Conservation (phyloP, 1,140 invertebrate genomes). For the Odontomachus brunneus region DNA sequence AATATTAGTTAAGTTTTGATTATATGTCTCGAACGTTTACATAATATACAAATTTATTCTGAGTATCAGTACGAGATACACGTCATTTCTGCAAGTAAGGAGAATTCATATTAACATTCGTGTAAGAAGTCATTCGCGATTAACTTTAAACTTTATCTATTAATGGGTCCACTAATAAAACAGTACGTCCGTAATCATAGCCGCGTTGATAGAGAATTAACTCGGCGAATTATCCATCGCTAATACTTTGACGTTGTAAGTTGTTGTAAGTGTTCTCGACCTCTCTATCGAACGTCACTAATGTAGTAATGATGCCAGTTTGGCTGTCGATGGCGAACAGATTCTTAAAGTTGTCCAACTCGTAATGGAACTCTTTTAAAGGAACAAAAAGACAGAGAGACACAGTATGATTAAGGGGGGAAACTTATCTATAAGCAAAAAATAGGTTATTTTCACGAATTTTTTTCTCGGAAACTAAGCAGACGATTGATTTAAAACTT, state of each 20-base stretch:
- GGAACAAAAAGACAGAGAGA: neutral
- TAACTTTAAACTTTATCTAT: slow-evolving; percentile 31
- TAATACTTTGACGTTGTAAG: slow-evolving; percentile 93
- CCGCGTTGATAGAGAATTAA: neutral
- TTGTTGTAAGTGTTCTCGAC: slow-evolving; percentile 91
- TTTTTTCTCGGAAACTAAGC: no score
- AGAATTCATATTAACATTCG: neutral
- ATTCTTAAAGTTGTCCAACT: slow-evolving; percentile 89
- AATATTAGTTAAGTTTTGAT: no score
- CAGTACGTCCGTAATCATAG: no score
- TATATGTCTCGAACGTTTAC: no score
- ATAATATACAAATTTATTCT: slow-evolving; percentile 53
- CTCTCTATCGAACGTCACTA: slow-evolving; percentile 93
- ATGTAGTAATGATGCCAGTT: slow-evolving; percentile 95
- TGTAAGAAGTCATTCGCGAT: slow-evolving; percentile 32
- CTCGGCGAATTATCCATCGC: slow-evolving; percentile 94
- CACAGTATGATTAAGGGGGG: slow-evolving; percentile 9
- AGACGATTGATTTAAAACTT: no score
- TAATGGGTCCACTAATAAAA: slow-evolving; percentile 40
- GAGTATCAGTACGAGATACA: slow-evolving; percentile 36
- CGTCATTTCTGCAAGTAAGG: slow-evolving; percentile 17
- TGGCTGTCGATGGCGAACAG: slow-evolving; percentile 91
- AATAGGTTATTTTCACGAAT: no score
- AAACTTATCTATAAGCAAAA: no score
- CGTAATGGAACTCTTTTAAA: slow-evolving; percentile 88